Evolutionary conservation across 2,888 invertebrate species (phyloP).

Genomic region (Eristalis arbustorum): DNA sequence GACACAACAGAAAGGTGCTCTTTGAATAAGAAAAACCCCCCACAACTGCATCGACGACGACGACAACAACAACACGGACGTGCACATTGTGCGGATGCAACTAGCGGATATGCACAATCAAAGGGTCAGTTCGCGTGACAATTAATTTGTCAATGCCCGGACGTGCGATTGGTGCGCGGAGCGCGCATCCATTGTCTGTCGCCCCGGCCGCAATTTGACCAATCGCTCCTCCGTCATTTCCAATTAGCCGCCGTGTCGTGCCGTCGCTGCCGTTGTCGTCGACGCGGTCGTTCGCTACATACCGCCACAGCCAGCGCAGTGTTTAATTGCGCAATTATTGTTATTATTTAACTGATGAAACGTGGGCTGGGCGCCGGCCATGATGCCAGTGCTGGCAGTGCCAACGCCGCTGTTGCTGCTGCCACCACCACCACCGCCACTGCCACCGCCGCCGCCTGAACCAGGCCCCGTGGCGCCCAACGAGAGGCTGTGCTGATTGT

Average conservation of each 20-base stretch:
- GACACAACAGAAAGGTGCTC: constrained; percentile 6
- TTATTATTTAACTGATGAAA: constrained; percentile 74
- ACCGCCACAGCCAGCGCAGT: constrained; percentile 93
- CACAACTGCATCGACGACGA: background rate
- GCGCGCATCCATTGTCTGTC: constrained; percentile 9
- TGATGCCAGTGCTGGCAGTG: constrained; percentile 34
- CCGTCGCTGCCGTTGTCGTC: background rate
- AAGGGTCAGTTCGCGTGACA: constrained; percentile 34
- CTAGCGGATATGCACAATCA: constrained; percentile 22
- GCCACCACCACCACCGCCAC: background rate
- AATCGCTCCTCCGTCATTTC: constrained; percentile 41
- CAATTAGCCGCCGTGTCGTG: constrained; percentile 20
- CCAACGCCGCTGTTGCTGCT: background rate
- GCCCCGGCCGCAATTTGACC: constrained; percentile 25
- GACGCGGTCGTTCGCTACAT: constrained; percentile 26
- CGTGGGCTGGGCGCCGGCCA: constrained; percentile 57
- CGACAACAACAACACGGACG: background rate
- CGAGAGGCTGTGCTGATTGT: constrained; percentile 53
- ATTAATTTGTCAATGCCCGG: constrained; percentile 51
- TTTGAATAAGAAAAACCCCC: background rate
- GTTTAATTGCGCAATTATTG: constrained; percentile 82
- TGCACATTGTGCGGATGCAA: background rate
- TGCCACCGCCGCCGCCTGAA: background rate
- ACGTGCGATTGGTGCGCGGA: constrained; percentile 13
- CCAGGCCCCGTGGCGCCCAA: constrained; percentile 21